Evolutionary conservation across 2,888 invertebrate species (phyloP).

Genomic region (Aspidapion aeneum): DNA sequence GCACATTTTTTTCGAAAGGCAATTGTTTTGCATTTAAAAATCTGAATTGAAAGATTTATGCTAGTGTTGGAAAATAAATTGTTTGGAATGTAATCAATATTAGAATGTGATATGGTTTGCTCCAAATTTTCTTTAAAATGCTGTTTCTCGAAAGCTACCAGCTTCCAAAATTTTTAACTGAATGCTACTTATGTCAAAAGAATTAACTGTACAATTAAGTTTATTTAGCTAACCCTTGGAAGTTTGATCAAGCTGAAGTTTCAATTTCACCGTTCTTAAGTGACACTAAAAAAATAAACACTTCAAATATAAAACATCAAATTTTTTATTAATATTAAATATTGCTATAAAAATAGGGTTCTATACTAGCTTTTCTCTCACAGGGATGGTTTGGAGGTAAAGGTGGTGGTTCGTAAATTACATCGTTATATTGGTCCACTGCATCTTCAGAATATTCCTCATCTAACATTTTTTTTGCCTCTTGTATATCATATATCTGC

Average conservation of each 20-base stretch:
- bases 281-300: no score
- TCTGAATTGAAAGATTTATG: neutral
- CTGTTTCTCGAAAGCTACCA: neutral
- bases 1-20: neutral
- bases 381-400: conserved; percentile 36
- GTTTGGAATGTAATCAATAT: neutral
- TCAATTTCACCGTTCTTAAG: no score
- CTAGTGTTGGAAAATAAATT: neutral
- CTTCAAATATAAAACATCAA: no score
- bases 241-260: no score
- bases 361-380: conserved; percentile 8
- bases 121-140: neutral
- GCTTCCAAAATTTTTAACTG: neutral
- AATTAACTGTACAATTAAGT: neutral
- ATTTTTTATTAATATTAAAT: conserved; percentile 4
- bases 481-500: neutral
- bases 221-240: neutral
- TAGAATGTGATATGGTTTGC: neutral
- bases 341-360: conserved; percentile 15
- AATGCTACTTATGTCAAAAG: neutral
- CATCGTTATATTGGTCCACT: neutral
- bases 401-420: conserved; percentile 29
- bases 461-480: neutral
- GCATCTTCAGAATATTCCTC: neutral
- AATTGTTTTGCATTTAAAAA: neutral